Base-by-base conservation (phyloP, 2,113 vertebrate genomes). In the Myanophis thanlyinensis region DNA sequence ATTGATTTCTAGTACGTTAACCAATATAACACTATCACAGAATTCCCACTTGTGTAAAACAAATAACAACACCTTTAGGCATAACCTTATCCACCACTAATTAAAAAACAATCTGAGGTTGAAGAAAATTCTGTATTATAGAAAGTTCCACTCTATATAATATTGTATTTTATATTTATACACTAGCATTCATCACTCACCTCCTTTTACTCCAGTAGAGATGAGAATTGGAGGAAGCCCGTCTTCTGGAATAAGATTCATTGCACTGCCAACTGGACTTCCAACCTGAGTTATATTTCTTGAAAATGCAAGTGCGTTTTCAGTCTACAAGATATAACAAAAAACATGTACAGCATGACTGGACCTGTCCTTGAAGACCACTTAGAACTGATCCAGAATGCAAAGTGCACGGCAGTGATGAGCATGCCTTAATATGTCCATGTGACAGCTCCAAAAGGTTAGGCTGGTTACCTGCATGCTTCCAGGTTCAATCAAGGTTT, bases 181-280 rank as follows among this genome's bases (percentile, higher is more conserved):
- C 54, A 89, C 90, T 44, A 62, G 5, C 22, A 44, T 30, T 93
- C 95, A 27, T 25, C 12, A 93, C 96, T 96, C 95, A 99, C 99
- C 99, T 99, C 99, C 99, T 99, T 99, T 99, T 95, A 99, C 98
- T 94, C 99, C 99, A 25, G 99, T 99, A 97, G 99, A 99, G 97
- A 99, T 99, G 96, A 99, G 99, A 96, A 99, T 99, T 96, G 99
- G 99, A 98, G 99, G 99, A 97, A 99, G 99, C 40, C 99, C 99
- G 96, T 99, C 98, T 98, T 99, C 98, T 93, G 99, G 99, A 97
- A 99, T 99, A 91, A 99, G 98, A 92, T 99, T 99, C 98, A 99
- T 97, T 92, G 99, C 98, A 95, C 99, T 99, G 97, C 99, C 99
- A 97, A 99, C 98, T 67, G 99, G 98, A 97, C 98, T 99, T 97